A percentile compares a stretch with the other conserved stretches of the same genome.
Conservation (phyloP, 2,113 vertebrate genomes). For the Bubo bubo region DNA sequence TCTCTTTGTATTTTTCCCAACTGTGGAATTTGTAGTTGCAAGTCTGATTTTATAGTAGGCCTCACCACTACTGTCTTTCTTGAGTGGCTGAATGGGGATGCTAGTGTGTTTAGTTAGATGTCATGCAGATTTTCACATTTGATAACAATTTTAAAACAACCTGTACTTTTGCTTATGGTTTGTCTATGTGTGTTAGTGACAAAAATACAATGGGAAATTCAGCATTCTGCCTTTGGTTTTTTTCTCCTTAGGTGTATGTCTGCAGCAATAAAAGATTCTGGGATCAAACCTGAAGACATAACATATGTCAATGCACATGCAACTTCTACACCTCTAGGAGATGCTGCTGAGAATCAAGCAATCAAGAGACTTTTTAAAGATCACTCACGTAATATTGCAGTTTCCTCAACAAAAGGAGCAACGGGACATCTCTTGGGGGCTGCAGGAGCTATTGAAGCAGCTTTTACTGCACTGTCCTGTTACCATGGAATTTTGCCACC, state of each 20-base stretch:
- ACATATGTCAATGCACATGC: slow-evolving; percentile 94
- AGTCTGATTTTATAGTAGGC: background rate
- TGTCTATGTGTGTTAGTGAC: background rate
- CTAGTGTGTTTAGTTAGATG: background rate
- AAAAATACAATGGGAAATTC: background rate
- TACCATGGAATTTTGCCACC: slow-evolving; percentile 87
- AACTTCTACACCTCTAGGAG: slow-evolving; percentile 93
- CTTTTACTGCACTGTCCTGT: slow-evolving; percentile 90
- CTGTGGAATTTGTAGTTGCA: background rate
- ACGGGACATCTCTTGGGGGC: slow-evolving; percentile 94
- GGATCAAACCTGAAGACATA: slow-evolving; percentile 80
- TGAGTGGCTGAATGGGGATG: background rate
- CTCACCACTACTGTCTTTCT: background rate
- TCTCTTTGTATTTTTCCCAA: background rate
- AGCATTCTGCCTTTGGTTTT: background rate
- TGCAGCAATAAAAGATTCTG: slow-evolving; percentile 87
- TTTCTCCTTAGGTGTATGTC: slow-evolving; percentile 86
- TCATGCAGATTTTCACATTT: background rate
- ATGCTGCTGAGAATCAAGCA: slow-evolving; percentile 92
- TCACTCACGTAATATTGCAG: slow-evolving; percentile 73
- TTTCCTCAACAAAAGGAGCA: slow-evolving; percentile 96
- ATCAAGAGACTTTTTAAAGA: slow-evolving; percentile 88
- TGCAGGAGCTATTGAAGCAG: slow-evolving; percentile 90
- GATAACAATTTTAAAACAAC: background rate
- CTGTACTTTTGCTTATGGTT: background rate